Base-by-base conservation (phyloP, 2,113 vertebrate species). In the Delphinus delphis region DNA sequence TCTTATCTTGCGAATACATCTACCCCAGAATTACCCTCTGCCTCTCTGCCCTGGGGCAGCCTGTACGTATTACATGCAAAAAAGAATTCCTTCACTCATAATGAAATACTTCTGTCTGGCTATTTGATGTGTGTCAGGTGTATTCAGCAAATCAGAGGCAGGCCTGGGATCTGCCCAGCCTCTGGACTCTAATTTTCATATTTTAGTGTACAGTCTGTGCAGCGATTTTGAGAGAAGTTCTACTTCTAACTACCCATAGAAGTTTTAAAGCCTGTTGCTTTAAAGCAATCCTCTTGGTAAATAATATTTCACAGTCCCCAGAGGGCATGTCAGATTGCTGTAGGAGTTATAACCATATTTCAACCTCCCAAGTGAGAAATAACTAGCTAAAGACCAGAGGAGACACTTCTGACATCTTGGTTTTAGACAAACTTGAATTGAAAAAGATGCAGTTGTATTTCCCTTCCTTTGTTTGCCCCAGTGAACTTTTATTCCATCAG, bases 401-500 rank as follows among this genome's bases (percentile, higher is more conserved):
- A 92, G 60, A 13, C 71, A 50, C 44, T 36, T 89, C 65, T 90
- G 38, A 80, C 31, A 11, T 13, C 41, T 25, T 82, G 80, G 65
- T 92, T 97, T 97, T 84, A 98, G 96, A 94, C 81, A 93, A 89
- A 74, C 44, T 76, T 90, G 33, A 95, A 87, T 18, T 92, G n/a
- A 86, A 97, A 93, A 83, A 94, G 97, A 92, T 1, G n/a, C 50
- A 85, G 50, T 93, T 96, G 28, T 95, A 14, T 98, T 97, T 97
- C 70, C 95, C 71, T 96, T 94, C 90, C 84, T 97, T 98, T 96
- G 50, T 96, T 93, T 96, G 96, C 96, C 92, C 97, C 93, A 90
- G 97, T 98, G 98, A 98, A 98, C 96, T 98, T 98, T 98, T 98
- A 98, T 98, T 97, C 97, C 93, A 86, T 41, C 60, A 70, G 31